A percentile compares a stretch with the other conserved stretches of the same genome.
phyloP scores from a whole-genome alignment of 2,113 vertebrate species.

The Glaucidium brasilianum region DNA sequence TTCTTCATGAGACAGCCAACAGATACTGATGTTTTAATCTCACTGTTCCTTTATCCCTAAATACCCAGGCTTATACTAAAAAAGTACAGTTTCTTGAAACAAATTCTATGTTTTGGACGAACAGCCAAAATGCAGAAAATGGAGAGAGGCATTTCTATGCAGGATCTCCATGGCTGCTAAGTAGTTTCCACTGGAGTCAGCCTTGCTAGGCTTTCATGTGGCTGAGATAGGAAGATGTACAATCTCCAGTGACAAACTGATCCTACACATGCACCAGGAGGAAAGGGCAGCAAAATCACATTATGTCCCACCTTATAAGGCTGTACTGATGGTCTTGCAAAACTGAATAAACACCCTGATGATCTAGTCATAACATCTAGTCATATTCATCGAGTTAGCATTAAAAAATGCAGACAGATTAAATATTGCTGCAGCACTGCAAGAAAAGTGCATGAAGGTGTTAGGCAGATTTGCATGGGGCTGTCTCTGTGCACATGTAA shows the following conservation, averaged over 20 bases:
- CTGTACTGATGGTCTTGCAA: background rate
- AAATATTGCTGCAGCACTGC: background rate
- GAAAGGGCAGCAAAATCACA: background rate
- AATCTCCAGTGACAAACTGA: background rate
- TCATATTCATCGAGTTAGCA: background rate
- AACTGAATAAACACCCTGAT: background rate
- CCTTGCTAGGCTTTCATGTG: background rate
- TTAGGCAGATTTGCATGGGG: background rate
- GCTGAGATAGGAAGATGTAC: background rate
- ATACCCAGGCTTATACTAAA: background rate
- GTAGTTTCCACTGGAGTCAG: background rate
- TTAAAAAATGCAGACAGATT: background rate
- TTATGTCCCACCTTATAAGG: background rate
- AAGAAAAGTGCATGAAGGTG: background rate
- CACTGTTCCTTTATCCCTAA: background rate
- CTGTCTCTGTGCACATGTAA: background rate
- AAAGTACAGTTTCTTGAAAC: background rate
- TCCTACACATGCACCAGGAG: accelerated
- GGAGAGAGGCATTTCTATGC: background rate
- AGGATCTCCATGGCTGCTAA: background rate
- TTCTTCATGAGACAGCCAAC: background rate
- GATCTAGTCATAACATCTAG: background rate
- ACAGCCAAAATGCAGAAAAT: background rate
- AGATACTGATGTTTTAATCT: background rate
- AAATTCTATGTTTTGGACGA: background rate